Conservation (phyloP, 2,113 vertebrate species). For the Serilophus lunatus region DNA sequence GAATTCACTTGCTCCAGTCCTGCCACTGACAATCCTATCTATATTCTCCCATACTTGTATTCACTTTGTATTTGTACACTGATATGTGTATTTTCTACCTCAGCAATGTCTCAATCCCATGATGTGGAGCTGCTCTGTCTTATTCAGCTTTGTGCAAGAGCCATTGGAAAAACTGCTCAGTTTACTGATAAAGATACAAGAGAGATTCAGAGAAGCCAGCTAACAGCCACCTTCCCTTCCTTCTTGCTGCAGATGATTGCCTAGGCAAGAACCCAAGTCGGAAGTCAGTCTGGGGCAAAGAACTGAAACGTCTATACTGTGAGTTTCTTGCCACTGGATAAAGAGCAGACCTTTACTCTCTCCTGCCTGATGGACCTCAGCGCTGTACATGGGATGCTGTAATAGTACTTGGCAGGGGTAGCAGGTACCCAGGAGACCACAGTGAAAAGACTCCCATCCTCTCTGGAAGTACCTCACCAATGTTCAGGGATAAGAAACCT, state of each 20-base stretch:
- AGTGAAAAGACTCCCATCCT: background rate
- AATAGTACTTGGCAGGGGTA: background rate
- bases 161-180: background rate
- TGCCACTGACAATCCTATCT: background rate
- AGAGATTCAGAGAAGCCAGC: background rate
- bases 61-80: background rate
- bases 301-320: background rate
- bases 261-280: background rate
- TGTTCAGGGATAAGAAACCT: background rate
- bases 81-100: background rate
- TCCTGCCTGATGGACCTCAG: background rate
- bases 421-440: background rate
- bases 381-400: background rate
- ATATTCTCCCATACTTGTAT: background rate
- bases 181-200: background rate
- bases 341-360: background rate
- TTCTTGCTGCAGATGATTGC: background rate
- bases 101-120: background rate
- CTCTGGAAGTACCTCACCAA: rapidly evolving
- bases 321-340: background rate
- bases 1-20: background rate
- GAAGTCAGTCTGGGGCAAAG: background rate
- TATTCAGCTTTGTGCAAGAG: background rate
- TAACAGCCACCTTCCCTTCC: background rate
- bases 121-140: background rate